Conservation (phyloP, 2,888 invertebrate genomes). For the Lamellibrachia satsuma region DNA sequence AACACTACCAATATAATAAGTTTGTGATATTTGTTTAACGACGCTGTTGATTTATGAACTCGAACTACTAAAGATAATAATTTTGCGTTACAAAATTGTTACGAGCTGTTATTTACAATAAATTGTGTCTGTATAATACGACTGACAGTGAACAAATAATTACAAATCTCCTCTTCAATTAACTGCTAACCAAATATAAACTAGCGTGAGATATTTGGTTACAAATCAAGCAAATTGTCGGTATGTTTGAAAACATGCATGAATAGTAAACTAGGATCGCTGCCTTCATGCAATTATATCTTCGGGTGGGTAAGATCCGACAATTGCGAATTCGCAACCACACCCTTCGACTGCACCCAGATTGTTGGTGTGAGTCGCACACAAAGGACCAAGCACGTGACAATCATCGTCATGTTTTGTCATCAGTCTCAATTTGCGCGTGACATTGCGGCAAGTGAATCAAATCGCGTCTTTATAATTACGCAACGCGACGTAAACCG, state of each 20-base stretch:
- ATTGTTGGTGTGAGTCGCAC: neutral
- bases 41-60: too few relatives aligned
- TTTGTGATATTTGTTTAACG: too few relatives aligned
- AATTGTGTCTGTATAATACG: neutral
- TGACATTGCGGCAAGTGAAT: neutral
- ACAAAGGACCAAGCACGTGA: neutral
- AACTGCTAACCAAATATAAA: neutral
- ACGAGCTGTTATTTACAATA: neutral
- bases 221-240: neutral
- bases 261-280: neutral
- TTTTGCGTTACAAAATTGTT: neutral
- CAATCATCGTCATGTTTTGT: neutral
- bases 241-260: neutral
- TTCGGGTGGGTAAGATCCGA: neutral
- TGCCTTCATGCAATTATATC: neutral
- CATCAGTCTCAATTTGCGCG: slow-evolving; percentile 10
- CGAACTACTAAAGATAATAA: too few relatives aligned
- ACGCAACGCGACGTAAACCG: neutral
- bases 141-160: neutral
- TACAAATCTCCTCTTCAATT: neutral
- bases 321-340: neutral
- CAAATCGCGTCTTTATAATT: neutral
- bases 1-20: too few relatives aligned
- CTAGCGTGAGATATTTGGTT: neutral
- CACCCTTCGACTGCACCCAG: neutral